Evolutionary conservation across 2,113 vertebrate species (phyloP), one percentile per base, ranked within the genome.

Genomic region (Cottus gobio): DNA sequence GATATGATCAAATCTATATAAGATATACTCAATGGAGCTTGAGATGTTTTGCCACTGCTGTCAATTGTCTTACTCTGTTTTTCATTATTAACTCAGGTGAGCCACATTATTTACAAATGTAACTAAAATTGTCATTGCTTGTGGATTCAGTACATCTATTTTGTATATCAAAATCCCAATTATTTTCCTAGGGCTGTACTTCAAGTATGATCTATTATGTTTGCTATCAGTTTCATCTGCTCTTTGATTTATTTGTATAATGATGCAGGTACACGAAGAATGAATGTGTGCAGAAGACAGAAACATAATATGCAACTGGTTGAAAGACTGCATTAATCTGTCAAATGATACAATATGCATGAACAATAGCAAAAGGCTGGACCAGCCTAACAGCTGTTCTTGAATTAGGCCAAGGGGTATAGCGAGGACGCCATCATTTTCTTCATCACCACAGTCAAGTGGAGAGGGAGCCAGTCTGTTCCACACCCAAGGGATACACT

Each of bases 401-500:
- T 60, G 36, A 69, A 48, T 22, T n/a, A 69, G 58, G 10, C 13
- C 13, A 28, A 37, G 31, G 11, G 30, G 39, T 4, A n/a, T n/a
- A 54, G 24, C 42, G 46, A 74, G 24, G 83, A 65, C 60, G 39
- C 44, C 20, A 8, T 69, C 15, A 79, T 76, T 63, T 73, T 87
- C 22, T 22, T 79, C 31, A 72, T 64, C 37, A 58, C 39, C 15
- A 37, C 26, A 54, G 61, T 63, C 66, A 80, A 68, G 37, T 79
- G 70, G 52, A 37, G 11, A 26, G 8, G n/a, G 18, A 75, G 22
- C n/a, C 16, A 26, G 18, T 24, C 36, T 67, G 46, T 31, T 22
- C 1, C 48, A 68, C 36, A 58, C 9, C 37, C 13, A 15, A 10
- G 56, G 18, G 22, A 67, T 8, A 60, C 48, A 64, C 71, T 79